Percentiles rank a stretch among this genome's conserved stretches.
phyloP scores from a whole-genome alignment of 2,113 vertebrate genomes.

The Riparia riparia region DNA sequence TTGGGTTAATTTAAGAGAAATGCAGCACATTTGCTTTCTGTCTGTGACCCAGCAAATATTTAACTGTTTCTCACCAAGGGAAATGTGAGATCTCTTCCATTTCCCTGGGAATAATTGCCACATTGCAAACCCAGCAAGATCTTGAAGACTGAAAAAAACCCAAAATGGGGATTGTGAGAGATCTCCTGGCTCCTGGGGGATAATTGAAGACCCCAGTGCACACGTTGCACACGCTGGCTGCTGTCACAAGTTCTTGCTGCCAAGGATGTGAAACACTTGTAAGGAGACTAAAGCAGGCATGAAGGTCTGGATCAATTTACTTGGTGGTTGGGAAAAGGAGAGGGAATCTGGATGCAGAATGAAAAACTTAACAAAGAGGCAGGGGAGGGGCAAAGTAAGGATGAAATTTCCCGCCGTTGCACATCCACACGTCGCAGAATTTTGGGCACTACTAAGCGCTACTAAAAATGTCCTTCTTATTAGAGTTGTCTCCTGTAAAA shows the following conservation, averaged over 20 bases:
- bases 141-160: fast-evolving
- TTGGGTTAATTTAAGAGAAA: neutral
- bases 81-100: fast-evolving
- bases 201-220: neutral
- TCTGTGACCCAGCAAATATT: neutral
- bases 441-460: neutral
- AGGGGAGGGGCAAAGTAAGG: neutral
- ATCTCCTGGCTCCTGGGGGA: neutral
- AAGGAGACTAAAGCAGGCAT: neutral
- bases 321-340: neutral
- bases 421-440: neutral
- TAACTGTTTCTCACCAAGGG: neutral
- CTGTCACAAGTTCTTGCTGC: neutral
- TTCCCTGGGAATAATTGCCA: neutral
- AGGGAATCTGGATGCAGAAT: neutral
- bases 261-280: neutral
- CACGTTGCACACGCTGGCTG: fast-evolving
- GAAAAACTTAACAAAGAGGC: neutral
- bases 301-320: neutral
- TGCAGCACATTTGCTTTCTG: fast-evolving
- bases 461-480: neutral
- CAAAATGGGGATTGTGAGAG: neutral
- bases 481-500: neutral
- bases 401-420: neutral
- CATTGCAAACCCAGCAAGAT: neutral